Evolutionary conservation across 2,797 vertebrate genomes (phyloP).

Genomic region (Threskiornis aethiopicus): DNA sequence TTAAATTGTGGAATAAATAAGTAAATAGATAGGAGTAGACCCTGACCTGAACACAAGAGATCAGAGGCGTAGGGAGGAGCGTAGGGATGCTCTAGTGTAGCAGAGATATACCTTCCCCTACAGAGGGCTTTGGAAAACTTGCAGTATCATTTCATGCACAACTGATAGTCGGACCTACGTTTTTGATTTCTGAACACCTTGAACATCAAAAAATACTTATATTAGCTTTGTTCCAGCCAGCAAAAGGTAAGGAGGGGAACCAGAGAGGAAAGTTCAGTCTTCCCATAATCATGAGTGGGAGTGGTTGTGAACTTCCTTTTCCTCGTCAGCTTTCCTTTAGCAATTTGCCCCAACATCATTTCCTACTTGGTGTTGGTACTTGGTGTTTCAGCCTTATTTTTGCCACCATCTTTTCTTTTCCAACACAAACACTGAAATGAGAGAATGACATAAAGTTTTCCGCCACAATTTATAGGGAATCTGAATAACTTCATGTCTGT

Average conservation of each 20-base stretch:
- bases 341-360: neutral
- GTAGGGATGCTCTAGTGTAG: neutral
- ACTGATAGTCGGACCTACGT: neutral
- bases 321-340: neutral
- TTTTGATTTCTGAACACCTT: neutral
- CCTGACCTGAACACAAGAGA: neutral
- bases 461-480: neutral
- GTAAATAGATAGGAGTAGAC: neutral
- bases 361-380: neutral
- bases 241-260: neutral
- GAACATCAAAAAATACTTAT: neutral
- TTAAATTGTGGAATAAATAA: neutral
- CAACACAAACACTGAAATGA: neutral
- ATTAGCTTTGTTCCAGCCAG: neutral
- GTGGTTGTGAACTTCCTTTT: neutral
- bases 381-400: neutral
- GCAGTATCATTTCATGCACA: accelerated
- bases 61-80: neutral
- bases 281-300: neutral
- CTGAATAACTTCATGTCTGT: neutral
- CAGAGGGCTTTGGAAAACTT: neutral
- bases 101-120: neutral
- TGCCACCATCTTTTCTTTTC: neutral
- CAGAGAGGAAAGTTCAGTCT: neutral
- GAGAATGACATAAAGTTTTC: neutral